Conservation (phyloP, 2,113 vertebrate species). For the Brachyistius frenatus region DNA sequence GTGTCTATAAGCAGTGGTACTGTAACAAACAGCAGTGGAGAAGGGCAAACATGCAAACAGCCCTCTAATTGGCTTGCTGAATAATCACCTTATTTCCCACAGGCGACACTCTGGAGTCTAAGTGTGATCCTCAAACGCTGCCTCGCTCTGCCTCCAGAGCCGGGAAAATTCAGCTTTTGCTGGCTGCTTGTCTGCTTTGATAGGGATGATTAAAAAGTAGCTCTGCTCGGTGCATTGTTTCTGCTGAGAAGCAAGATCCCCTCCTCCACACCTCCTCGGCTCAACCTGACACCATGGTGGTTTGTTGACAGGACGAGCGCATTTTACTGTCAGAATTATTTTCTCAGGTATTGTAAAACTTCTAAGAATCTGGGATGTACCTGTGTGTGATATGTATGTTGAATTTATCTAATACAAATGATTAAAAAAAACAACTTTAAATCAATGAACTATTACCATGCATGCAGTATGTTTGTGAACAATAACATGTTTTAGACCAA, state of each 20-base stretch:
- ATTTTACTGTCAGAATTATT: conserved; percentile 39
- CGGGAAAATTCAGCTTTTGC: conserved; percentile 68
- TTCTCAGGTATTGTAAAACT: neutral
- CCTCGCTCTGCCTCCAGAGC: conserved; percentile 66
- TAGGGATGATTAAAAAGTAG: conserved; percentile 83
- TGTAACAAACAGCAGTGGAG: conserved; percentile 49
- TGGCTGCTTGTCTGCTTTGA: conserved; percentile 80
- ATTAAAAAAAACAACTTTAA: neutral
- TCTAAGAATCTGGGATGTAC: neutral
- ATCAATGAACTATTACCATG: neutral
- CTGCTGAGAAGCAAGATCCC: conserved; percentile 51
- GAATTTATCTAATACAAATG: conserved; percentile 7
- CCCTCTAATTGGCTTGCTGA: conserved; percentile 78
- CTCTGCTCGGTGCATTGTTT: conserved; percentile 68
- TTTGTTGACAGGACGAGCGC: conserved; percentile 67
- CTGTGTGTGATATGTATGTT: conserved; percentile 21
- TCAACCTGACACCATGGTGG: conserved; percentile 34
- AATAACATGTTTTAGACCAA: neutral
- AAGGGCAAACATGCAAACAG: conserved; percentile 62
- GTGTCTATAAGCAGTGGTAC: conserved; percentile 32
- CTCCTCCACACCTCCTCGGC: conserved; percentile 31
- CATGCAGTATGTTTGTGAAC: neutral
- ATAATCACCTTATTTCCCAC: conserved; percentile 75
- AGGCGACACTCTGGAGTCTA: conserved; percentile 50
- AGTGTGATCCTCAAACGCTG: conserved; percentile 67